Base-by-base conservation (phyloP, 2,113 vertebrate genomes). In the Siniperca chuatsi region DNA sequence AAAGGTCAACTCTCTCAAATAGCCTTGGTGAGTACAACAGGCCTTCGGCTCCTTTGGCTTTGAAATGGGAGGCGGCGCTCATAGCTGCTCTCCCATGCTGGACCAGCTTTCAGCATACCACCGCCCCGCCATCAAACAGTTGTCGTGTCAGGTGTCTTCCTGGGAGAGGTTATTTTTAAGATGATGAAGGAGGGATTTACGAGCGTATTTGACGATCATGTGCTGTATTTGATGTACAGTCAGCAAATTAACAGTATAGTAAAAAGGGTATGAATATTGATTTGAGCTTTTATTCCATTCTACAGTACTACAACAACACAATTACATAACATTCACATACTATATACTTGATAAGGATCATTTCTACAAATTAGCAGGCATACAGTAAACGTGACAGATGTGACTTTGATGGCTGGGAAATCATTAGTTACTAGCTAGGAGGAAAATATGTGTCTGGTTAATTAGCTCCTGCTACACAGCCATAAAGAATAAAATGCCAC, bases 101-200 rank as follows among this genome's bases (percentile, higher is more conserved):
- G 90, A 86, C 75, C 75, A 8, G 83, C 81, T 74, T n/a, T 87
- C 81, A 35, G 79, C 90, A 92, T 93, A 52, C 93, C 90, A 82
- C 8, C 93, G 88, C 87, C 89, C 93, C 76, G 92, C 84, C 91
- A 68, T 89, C 84, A 71, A 82, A 91, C 96, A 97, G 95, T 94
- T 97, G 97, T 95, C 91, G 91, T 91, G 96, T 96, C 97, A 96
- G 96, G 96, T 97, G 96, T 94, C 91, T 92, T 90, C 93, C 84
- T 69, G 7, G 84, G 92, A 86, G 93, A 95, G 90, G 89, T 94
- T 93, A 94, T 92, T 94, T 96, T 54, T 93, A 93, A 95, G 72
- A 89, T 61, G 87, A 89, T 81, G 88, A 85, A 79, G 73, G 83
- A 89, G 85, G 84, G 81, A 78, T 88, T 86, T 81, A 76, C n/a